Evolutionary conservation across 2,113 vertebrate species (phyloP), one percentile per base, ranked within the genome.

Genomic region (Microcebus ravelobensis): DNA sequence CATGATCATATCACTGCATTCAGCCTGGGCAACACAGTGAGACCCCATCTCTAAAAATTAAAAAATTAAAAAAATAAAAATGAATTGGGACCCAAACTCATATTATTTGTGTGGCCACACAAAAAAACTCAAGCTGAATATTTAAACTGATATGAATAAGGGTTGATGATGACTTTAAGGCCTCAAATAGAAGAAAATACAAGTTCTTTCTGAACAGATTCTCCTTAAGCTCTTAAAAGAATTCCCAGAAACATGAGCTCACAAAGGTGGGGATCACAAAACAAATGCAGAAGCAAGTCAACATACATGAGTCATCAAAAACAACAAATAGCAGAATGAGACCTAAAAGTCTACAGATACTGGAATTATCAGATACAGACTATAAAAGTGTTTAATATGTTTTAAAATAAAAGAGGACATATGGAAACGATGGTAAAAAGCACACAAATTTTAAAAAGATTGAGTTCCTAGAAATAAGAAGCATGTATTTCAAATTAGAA

Each of bases 391-490:
- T 52, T 59, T 50, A 70, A 3, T 25, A 79, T 52, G 31, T 31
- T 82, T 88, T 83, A 91, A 71, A 90, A 68, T 61, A 70, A 73
- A 59, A 80, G 70, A 96, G 20, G 7, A 67, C n/a, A 39, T 45
- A 73, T 42, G n/a, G 34, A 93, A 86, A 77, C 36, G 31, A 52
- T 61, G 59, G 29, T 29, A 63, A 63, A 85, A 91, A 79, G 70
- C 6, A 79, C 0, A 17, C 7, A 73, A 65, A 20, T 59, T 52
- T 87, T 48, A 61, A 90, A 92, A 86, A 57, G 11, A 81, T 34
- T 20, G 34, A 29, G 71, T 94, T 83, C 86, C 25, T 57, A 96
- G 50, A 71, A 67, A 93, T 63, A 27, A 76, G 89, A 96, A 87
- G 23, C 20, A 74, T 0, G 79, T 36, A 84, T 81, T 97, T 87